Percentiles rank a stretch among this genome's conserved stretches.
Evolutionary conservation across 2,888 invertebrate genomes (phyloP).

Genomic region (Hemistola chrysoprasaria): DNA sequence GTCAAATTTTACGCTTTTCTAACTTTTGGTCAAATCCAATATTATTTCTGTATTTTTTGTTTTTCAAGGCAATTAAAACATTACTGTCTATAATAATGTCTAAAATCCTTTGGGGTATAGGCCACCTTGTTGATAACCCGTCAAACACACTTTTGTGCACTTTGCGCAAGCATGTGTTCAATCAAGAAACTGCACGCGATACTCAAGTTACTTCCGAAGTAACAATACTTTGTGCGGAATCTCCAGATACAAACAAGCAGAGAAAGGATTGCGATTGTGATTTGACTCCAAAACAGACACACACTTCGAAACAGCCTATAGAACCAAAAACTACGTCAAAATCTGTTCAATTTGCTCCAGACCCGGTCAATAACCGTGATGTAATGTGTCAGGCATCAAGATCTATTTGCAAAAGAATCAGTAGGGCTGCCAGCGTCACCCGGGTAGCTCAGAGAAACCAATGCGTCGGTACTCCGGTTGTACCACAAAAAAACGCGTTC

Average conservation of each 20-base stretch:
- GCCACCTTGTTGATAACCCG: slow-evolving; percentile 58
- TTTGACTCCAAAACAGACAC: slow-evolving; percentile 9
- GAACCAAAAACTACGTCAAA: slow-evolving; percentile 28
- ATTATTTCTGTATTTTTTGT: too few relatives aligned
- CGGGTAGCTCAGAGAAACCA: slow-evolving; percentile 32
- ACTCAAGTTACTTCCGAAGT: slow-evolving; percentile 7
- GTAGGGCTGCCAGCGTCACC: slow-evolving; percentile 44
- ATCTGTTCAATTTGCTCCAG: slow-evolving; percentile 42
- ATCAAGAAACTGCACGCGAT: slow-evolving; percentile 15
- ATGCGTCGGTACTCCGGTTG: slow-evolving; percentile 31
- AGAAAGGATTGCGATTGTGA: background rate
- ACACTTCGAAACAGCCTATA: slow-evolving; percentile 8
- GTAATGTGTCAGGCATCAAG: slow-evolving; percentile 36
- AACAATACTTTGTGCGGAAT: slow-evolving; percentile 1
- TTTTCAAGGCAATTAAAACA: too few relatives aligned
- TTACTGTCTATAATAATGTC: too few relatives aligned
- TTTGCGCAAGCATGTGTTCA: slow-evolving; percentile 39
- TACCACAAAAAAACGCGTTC: slow-evolving; percentile 36
- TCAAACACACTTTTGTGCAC: slow-evolving; percentile 49
- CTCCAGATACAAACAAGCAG: background rate
- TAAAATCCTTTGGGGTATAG: slow-evolving; percentile 52
- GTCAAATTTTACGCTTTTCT: too few relatives aligned
- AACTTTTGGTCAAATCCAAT: too few relatives aligned
- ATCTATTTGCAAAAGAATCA: slow-evolving; percentile 21
- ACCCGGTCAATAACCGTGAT: slow-evolving; percentile 18